Evolutionary conservation across 2,113 vertebrate genomes (phyloP).

Genomic region (Aegypius monachus): DNA sequence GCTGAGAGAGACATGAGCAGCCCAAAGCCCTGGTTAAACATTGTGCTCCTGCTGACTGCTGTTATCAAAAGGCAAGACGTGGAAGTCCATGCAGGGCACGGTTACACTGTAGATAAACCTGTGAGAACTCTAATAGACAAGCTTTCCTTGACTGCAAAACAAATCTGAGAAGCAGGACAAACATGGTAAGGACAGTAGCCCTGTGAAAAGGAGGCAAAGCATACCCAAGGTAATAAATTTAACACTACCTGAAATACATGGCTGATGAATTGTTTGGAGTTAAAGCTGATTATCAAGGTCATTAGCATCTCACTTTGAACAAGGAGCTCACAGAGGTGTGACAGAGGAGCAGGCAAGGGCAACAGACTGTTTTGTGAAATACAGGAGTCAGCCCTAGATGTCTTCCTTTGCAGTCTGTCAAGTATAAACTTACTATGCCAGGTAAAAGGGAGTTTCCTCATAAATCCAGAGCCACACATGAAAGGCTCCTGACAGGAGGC

Average conservation of each 20-base stretch:
- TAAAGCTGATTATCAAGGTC: background rate
- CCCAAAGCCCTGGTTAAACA: background rate
- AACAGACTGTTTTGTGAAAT: background rate
- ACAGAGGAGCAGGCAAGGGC: background rate
- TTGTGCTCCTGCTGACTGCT: background rate
- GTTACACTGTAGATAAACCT: background rate
- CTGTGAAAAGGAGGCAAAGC: background rate
- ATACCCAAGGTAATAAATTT: background rate
- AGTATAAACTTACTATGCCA: background rate
- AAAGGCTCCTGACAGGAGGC: background rate
- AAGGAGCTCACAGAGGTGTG: background rate
- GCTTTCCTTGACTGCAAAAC: background rate
- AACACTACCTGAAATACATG: background rate
- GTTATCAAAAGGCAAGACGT: background rate
- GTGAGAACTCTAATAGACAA: background rate
- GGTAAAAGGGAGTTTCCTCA: background rate
- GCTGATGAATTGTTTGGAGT: background rate
- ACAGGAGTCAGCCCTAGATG: background rate
- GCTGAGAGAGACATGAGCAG: background rate
- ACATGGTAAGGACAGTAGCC: background rate
- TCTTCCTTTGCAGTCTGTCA: background rate
- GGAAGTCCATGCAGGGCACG: background rate
- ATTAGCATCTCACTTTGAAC: background rate
- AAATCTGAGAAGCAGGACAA: background rate
- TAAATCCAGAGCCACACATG: background rate